A percentile compares a stretch with the other conserved stretches of the same genome.
phyloP scores from a whole-genome alignment of 2,797 vertebrate species.

The Anguilla megastoma region DNA sequence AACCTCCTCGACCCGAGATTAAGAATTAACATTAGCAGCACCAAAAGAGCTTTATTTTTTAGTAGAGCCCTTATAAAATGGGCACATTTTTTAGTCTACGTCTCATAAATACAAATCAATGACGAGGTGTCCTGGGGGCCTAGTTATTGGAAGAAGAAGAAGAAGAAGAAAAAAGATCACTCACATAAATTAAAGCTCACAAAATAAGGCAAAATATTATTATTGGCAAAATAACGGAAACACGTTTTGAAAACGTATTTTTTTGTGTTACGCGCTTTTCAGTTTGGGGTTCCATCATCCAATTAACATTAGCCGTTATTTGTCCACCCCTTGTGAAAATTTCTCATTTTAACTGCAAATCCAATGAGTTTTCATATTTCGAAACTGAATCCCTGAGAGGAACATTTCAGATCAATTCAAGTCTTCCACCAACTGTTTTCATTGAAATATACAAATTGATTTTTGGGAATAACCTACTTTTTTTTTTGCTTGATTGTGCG shows the following conservation, averaged over 20 bases:
- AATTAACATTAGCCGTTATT: not conserved
- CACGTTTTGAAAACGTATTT: constrained; percentile 16
- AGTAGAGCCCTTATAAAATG: constrained; percentile 53
- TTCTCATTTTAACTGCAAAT: not conserved
- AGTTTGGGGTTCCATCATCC: not conserved
- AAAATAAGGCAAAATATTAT: not conserved
- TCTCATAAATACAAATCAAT: not conserved
- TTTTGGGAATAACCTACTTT: not conserved
- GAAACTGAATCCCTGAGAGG: not conserved
- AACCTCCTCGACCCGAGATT: constrained; percentile 86
- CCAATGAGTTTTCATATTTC: not conserved
- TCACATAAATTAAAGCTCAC: not conserved
- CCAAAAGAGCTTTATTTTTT: constrained; percentile 61
- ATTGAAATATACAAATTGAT: not conserved
- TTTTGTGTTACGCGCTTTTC: constrained; percentile 53
- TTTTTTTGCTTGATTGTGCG: not conserved
- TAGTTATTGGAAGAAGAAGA: not conserved
- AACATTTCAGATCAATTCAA: not conserved
- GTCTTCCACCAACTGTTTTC: not conserved
- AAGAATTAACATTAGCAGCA: constrained; percentile 68
- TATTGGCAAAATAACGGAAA: not conserved
- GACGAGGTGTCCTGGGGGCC: not conserved
- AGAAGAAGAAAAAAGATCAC: not conserved
- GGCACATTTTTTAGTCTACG: not conserved
- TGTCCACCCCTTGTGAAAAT: not conserved